Percentiles rank a stretch among this genome's conserved stretches.
Conservation (phyloP, 2,888 invertebrate species). For the Acleris sparsana region DNA sequence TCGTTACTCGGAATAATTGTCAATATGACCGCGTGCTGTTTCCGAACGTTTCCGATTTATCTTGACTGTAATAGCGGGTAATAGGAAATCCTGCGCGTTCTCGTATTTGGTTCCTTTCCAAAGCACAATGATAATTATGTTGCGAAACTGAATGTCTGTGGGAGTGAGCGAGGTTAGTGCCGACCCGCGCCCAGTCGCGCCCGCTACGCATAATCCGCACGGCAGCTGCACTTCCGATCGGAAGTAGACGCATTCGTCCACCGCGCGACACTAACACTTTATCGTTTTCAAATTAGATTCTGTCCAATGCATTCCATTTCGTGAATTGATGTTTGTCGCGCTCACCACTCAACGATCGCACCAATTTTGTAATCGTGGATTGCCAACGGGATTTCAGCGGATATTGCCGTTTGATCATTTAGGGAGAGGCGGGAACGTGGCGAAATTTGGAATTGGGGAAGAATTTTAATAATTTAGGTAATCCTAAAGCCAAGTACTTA, state of each 20-base stretch:
- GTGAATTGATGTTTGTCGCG: constrained; percentile 24
- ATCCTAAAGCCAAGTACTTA: constrained; percentile 2
- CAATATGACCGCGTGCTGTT: constrained; percentile 60
- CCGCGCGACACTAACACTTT: constrained; percentile 21
- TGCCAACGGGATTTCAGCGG: constrained; percentile 29
- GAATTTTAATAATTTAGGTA: constrained; percentile 20
- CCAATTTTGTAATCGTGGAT: constrained; percentile 25
- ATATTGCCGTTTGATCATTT: constrained; percentile 33
- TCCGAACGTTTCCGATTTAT: constrained; percentile 68
- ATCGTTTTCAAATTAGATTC: constrained; percentile 21
- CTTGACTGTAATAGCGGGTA: constrained; percentile 55
- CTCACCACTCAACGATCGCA: constrained; percentile 6
- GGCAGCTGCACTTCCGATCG: constrained; percentile 42
- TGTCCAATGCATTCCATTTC: constrained; percentile 21
- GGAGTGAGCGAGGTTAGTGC: constrained; percentile 62
- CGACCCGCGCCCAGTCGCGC: constrained; percentile 47
- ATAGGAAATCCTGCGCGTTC: constrained; percentile 62
- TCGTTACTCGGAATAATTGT: constrained; percentile 70
- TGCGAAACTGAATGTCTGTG: constrained; percentile 61
- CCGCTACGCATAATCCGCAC: constrained; percentile 26
- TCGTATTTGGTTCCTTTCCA: constrained; percentile 67
- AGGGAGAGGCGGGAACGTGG: constrained; percentile 8
- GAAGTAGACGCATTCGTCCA: constrained; percentile 37
- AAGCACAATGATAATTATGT: constrained; percentile 70
- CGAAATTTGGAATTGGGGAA: constrained; percentile 12